phyloP scores from a whole-genome alignment of 2,888 invertebrate species.

The Liopterus haemorrhoidalis region DNA sequence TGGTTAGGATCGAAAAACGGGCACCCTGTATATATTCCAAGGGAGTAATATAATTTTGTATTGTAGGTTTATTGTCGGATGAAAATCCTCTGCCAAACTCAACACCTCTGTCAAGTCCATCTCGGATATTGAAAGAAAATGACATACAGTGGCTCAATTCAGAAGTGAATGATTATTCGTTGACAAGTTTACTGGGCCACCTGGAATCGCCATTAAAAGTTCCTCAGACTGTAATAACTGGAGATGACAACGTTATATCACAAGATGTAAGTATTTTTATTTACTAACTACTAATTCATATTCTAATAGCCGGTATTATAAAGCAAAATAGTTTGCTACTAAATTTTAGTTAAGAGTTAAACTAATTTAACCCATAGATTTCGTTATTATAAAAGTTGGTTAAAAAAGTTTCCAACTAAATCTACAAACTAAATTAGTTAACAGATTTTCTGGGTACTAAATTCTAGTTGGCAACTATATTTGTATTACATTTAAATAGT shows the following conservation, averaged over 20 bases:
- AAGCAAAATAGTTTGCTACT: no score
- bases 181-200: constrained; percentile 78
- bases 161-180: constrained; percentile 77
- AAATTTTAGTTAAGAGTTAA: no score
- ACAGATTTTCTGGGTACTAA: no score
- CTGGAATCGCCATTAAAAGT: constrained; percentile 64
- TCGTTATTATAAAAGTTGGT: no score
- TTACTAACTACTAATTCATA: constrained; percentile 2
- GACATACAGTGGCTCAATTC: constrained; percentile 68
- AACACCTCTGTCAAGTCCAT: constrained; percentile 53
- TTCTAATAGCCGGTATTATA: no score
- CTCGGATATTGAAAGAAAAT: constrained; percentile 59
- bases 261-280: constrained; percentile 49
- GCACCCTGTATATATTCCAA: no score
- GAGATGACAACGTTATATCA: constrained; percentile 49
- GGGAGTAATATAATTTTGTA: constrained; percentile 9
- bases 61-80: constrained; percentile 35
- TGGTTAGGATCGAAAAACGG: no score
- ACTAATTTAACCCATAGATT: no score
- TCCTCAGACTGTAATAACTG: constrained; percentile 35
- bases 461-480: no score
- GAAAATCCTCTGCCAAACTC: constrained; percentile 26
- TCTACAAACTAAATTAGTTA: no score
- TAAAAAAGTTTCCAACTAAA: no score
- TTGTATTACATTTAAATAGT: no score